These are phyloP conservation scores for Neoascia interrupta DNA, from an alignment of 2,888 invertebrate species.

Conservation along the genomic window DNA sequence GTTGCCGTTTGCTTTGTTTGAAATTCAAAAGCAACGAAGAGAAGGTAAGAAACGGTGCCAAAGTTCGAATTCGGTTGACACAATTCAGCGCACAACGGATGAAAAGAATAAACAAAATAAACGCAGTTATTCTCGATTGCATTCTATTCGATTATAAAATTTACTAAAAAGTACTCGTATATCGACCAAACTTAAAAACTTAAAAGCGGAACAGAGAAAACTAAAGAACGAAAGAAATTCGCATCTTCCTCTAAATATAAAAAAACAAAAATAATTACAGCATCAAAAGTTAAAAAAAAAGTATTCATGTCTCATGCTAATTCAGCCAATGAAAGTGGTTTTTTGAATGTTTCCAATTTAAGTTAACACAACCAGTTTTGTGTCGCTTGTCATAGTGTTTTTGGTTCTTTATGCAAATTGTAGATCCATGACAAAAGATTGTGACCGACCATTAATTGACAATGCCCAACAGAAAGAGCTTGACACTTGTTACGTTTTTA, in stretches of 20 bases:
- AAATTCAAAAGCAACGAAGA: too few species aligned
- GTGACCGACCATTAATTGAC: conserved; percentile 7
- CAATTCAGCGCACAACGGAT: background rate
- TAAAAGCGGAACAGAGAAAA: background rate
- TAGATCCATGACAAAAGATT: conserved; percentile 19
- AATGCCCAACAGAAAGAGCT: background rate
- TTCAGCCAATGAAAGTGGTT: conserved; percentile 41
- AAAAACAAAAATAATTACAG: background rate
- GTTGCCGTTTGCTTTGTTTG: background rate
- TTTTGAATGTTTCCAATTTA: conserved; percentile 10
- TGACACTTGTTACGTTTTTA: background rate
- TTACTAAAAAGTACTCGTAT: too few species aligned
- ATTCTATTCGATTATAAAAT: conserved; percentile 1
- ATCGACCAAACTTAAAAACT: too few species aligned
- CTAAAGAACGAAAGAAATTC: background rate
- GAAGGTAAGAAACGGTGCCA: conserved; percentile 15
- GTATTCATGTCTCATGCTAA: conserved; percentile 10
- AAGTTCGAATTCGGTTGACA: conserved; percentile 35
- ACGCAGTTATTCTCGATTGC: background rate
- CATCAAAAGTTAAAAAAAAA: conserved; percentile 3
- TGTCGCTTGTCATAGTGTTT: background rate
- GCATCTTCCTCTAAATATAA: conserved; percentile 11
- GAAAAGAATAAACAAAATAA: background rate
- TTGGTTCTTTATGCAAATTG: conserved; percentile 9
- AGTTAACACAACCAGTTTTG: conserved; percentile 24